Evolutionary conservation across 2,113 vertebrate genomes (phyloP).

Genomic region (Colius striatus): DNA sequence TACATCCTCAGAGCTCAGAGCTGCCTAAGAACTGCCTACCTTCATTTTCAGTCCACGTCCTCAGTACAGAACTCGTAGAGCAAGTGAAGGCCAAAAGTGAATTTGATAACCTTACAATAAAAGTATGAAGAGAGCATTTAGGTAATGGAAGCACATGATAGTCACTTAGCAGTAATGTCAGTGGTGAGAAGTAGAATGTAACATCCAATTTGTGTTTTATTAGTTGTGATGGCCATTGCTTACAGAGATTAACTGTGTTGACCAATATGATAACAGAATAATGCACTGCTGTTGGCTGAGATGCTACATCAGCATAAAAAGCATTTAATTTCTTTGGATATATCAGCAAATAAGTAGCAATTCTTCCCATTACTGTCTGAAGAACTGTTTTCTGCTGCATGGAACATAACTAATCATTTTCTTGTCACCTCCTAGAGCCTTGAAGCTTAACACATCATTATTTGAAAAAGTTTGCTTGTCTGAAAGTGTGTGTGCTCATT

Average conservation of each 20-base stretch:
- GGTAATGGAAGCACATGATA: not conserved
- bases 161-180: not conserved
- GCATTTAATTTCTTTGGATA: not conserved
- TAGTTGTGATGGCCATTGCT: not conserved
- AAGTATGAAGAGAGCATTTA: not conserved
- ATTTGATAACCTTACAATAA: not conserved
- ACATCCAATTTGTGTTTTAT: not conserved
- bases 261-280: not conserved
- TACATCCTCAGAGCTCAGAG: not conserved
- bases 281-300: not conserved
- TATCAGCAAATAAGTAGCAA: conserved; percentile 24
- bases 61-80: not conserved
- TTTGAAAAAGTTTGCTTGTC: conserved; percentile 36
- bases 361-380: conserved; percentile 34
- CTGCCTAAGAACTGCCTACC: not conserved
- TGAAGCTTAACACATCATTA: not conserved
- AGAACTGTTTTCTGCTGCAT: not conserved
- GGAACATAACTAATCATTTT: conserved; percentile 32
- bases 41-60: not conserved
- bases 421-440: conserved; percentile 8
- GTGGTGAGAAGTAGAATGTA: not conserved
- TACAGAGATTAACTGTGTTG: not conserved
- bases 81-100: not conserved
- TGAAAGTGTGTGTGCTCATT: conserved; percentile 18
- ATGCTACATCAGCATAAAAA: conserved; percentile 22